These are phyloP conservation scores for Pogona vitticeps DNA, from an alignment of 2,113 vertebrate species.

Conservation along the genomic window DNA sequence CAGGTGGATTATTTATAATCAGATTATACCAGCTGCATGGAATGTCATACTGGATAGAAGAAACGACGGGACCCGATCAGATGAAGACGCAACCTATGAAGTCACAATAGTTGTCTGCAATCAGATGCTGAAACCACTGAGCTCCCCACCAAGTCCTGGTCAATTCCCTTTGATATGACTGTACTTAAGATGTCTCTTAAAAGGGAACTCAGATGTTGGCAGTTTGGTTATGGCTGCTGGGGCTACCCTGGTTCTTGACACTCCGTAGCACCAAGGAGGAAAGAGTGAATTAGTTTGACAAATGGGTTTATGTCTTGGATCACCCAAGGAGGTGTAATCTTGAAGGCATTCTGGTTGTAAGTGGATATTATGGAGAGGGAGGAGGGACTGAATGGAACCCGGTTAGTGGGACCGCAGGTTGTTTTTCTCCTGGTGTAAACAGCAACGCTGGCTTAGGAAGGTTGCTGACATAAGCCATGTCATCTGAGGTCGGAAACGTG, in stretches of 20 bases:
- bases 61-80: no score
- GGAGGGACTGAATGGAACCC: background rate
- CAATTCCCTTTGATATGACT: no score
- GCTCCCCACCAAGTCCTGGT: no score
- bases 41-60: no score
- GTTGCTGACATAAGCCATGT: constrained; percentile 11
- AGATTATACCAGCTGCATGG: no score
- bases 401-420: background rate
- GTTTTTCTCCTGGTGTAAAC: constrained; percentile 10
- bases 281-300: background rate
- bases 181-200: no score
- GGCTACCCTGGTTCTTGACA: no score
- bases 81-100: no score
- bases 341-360: background rate
- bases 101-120: no score
- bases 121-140: no score
- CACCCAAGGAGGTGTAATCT: background rate
- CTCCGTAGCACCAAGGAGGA: background rate
- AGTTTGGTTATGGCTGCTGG: rapidly evolving
- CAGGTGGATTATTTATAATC: no score
- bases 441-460: background rate
- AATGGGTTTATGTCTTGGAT: background rate
- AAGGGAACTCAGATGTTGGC: background rate
- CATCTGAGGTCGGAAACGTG: constrained; percentile 3
- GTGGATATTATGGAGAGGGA: no score